Base-by-base conservation (phyloP, 2,888 invertebrate genomes). In the Crioceris asparagi region DNA sequence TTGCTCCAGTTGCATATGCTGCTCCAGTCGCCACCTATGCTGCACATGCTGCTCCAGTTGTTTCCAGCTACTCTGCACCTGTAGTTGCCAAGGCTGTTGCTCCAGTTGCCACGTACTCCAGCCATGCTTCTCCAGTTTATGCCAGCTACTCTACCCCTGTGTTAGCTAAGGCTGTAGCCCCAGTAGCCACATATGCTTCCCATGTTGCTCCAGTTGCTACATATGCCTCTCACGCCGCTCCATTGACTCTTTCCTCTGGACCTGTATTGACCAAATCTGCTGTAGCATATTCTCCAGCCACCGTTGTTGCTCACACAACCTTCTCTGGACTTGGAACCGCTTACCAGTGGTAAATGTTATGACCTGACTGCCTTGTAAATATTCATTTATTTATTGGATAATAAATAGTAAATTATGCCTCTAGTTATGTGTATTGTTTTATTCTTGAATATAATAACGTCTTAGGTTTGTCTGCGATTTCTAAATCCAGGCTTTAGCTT, bases 341-440 rank as follows among this genome's bases (percentile, higher is more conserved):
- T 48, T 79, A 78, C 64, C 75, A 69, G 50, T 79, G 73, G 72
- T 79, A 73, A 73, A 40, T 43, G 42, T n/a, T n/a, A n/a, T n/a
- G n/a, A n/a, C n/a, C n/a, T n/a, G n/a, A n/a, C n/a, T n/a, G n/a
- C n/a, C n/a, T n/a, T n/a, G n/a, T n/a, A n/a, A n/a, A n/a, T n/a
- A n/a, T n/a, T n/a, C n/a, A n/a, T n/a, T n/a, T n/a, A n/a, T n/a
- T n/a, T n/a, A n/a, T n/a, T n/a, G n/a, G n/a, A n/a, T n/a, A n/a
- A n/a, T n/a, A n/a, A n/a, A n/a, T n/a, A n/a, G n/a, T n/a, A n/a
- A n/a, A n/a, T n/a, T n/a, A n/a, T n/a, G n/a, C n/a, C n/a, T n/a
- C n/a, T n/a, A n/a, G n/a, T n/a, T n/a, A n/a, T n/a, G n/a, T n/a
- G n/a, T n/a, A n/a, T n/a, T n/a, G n/a, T n/a, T n/a, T n/a, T n/a